phyloP scores from a whole-genome alignment of 2,113 vertebrate species.

The Progne subis region DNA sequence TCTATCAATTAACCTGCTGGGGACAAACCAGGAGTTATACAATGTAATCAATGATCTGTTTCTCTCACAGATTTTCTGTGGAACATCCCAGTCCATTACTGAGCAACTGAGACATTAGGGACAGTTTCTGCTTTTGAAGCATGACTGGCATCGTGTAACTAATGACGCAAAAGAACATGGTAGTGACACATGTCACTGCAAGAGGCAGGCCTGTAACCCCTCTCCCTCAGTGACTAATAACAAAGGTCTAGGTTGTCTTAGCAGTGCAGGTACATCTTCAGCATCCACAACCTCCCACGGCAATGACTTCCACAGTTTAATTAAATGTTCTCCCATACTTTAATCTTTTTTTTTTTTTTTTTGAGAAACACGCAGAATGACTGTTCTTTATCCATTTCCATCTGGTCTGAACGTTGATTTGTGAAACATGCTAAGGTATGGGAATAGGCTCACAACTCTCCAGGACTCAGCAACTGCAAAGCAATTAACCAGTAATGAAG shows the following conservation, averaged over 20 bases:
- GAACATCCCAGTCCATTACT: not conserved
- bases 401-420: not conserved
- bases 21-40: not conserved
- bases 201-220: not conserved
- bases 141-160: not conserved
- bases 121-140: not conserved
- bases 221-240: not conserved
- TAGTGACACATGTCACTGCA: not conserved
- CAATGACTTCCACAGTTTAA: not conserved
- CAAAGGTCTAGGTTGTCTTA: not conserved
- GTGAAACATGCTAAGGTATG: not conserved
- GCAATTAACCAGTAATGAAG: conserved; percentile 35
- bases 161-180: not conserved
- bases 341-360: not conserved
- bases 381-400: not conserved
- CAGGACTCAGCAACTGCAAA: not conserved
- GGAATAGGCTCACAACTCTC: not conserved
- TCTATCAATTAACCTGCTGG: not conserved
- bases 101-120: not conserved
- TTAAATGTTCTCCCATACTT: not conserved
- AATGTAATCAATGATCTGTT: not conserved
- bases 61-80: not conserved
- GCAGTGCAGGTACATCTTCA: not conserved
- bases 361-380: not conserved
- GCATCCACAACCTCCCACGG: not conserved